A percentile compares a stretch with the other conserved stretches of the same genome.
Evolutionary conservation across 2,113 vertebrate genomes (phyloP).

Genomic region (Trematocara macrostoma): DNA sequence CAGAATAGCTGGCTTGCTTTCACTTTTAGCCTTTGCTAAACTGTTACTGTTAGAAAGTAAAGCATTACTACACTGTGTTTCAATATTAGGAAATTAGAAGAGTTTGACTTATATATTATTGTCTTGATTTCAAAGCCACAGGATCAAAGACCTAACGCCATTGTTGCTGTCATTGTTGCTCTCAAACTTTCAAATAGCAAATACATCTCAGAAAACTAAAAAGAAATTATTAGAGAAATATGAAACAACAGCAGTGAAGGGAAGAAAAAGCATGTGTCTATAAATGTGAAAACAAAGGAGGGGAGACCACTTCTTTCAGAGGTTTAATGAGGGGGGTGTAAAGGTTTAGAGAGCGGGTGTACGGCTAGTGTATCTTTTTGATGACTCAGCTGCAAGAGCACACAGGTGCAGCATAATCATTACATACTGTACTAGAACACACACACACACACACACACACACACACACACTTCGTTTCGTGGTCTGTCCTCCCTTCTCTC

Average conservation of each 20-base stretch:
- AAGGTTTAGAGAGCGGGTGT: not conserved
- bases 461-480: not conserved
- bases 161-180: not conserved
- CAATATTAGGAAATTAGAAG: not conserved
- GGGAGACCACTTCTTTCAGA: not conserved
- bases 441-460: not conserved
- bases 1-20: not conserved
- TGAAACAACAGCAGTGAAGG: not conserved
- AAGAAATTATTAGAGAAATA: not conserved
- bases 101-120: not conserved
- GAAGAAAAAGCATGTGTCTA: not conserved
- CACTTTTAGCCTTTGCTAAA: not conserved
- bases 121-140: not conserved
- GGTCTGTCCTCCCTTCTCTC: not conserved
- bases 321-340: slow-evolving; percentile 5
- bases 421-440: not conserved
- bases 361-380: slow-evolving; percentile 2
- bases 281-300: not conserved
- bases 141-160: not conserved
- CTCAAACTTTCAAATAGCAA: not conserved
- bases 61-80: not conserved
- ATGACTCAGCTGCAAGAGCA: slow-evolving; percentile 39
- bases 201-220: not conserved
- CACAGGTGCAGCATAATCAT: slow-evolving; percentile 51
- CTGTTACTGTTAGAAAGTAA: not conserved